Evolutionary conservation across 2,888 invertebrate species (phyloP), one percentile per base, ranked within the genome.

Genomic region (Coelogynopora nodosa): DNA sequence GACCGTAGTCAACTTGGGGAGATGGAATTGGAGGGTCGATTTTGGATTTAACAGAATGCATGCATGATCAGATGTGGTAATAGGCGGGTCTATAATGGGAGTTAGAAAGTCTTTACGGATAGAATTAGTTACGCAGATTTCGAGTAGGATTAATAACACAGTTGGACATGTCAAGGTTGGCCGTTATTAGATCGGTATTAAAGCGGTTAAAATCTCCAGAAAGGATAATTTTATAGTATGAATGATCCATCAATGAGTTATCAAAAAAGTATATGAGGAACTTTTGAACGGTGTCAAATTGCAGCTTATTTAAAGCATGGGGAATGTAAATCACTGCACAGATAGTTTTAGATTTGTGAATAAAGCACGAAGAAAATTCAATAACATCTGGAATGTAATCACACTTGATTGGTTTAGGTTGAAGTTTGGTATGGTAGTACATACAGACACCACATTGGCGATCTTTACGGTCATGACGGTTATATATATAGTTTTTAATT

Each of bases 391-490:
- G 74, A 23, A 74, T 74, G 74, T 74, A 74, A 74, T 74, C 74
- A 74, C 74, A 74, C 74, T 74, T 74, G 27, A 74, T 74, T 74
- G 74, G 74, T 74, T 74, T 74, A 74, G 74, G 74, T n/a, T 74
- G 74, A 26, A 74, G 74, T 74, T 74, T 74, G 74, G 74, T 74
- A 23, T 74, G 74, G 74, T 26, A 74, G 74, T 74, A 74, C 74
- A 74, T 74, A 74, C 74, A 74, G 74, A 74, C 74, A 74, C 23
- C 74, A 74, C 74, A 5, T 74, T 23, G 74, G 74, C 74, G 74
- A 74, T 74, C 74, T 74, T 74, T 74, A 74, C 74, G 27, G 74
- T 74, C 74, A 74, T 74, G 74, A 74, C 74, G 74, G 74, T 74
- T n/a, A n/a, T 5, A 74, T 10, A 26, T 23, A 74, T 74, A 74